phyloP scores from a whole-genome alignment of 2,113 vertebrate species.

The Galeopterus variegatus region DNA sequence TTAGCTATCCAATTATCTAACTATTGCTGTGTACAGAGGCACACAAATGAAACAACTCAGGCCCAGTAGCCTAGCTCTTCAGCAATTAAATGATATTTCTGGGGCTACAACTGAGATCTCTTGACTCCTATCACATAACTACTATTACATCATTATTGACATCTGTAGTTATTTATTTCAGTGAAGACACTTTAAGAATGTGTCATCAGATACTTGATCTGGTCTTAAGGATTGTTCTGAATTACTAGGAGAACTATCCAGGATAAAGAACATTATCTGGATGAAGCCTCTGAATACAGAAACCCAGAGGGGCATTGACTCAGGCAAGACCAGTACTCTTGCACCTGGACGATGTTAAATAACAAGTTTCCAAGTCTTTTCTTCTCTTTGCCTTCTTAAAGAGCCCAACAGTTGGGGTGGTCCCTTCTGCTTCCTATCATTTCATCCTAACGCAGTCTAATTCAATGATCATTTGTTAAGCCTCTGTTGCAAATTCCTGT shows the following conservation, averaged over 20 bases:
- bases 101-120: background rate
- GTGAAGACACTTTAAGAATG: background rate
- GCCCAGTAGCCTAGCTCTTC: background rate
- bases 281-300: background rate
- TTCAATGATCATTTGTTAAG: background rate
- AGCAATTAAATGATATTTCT: conserved; percentile 37
- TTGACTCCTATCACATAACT: background rate
- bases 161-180: conserved; percentile 45
- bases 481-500: background rate
- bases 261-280: background rate
- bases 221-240: background rate
- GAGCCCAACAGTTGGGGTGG: background rate
- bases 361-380: too few relatives aligned
- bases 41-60: conserved; percentile 4
- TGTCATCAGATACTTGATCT: background rate
- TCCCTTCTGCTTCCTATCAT: background rate
- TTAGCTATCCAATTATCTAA: conserved; percentile 59
- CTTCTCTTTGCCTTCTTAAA: background rate
- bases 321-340: background rate
- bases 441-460: background rate
- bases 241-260: background rate
- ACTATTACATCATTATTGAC: background rate
- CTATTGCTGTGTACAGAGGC: background rate
- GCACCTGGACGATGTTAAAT: background rate
- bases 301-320: background rate